Evolutionary conservation across 1,140 invertebrate species (phyloP), one percentile per base, ranked within the genome.

Genomic region (Bilobella aurantiaca): DNA sequence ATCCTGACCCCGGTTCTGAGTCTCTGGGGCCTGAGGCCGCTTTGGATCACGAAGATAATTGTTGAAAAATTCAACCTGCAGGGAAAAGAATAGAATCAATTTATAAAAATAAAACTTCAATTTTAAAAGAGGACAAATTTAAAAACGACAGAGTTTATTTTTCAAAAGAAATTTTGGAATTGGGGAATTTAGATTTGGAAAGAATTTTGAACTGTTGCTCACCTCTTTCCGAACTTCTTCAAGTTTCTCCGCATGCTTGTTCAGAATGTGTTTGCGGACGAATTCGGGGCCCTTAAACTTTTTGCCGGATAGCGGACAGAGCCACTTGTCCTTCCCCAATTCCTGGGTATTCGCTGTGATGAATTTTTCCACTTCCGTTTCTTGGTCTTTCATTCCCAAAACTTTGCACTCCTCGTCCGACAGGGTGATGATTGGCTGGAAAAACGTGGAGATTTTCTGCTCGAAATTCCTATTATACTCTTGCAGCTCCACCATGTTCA

Each of bases 231-330:
- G 90, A 0, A 98, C 95, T 79, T 98, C 93, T 23, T 97, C 91
- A 25, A 99, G 86, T 79, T 98, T 97, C 73, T 99, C 96, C 0
- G 78, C 85, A 75, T 99, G 95, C 75, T 99, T 99, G 76, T 97
- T 98, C 71, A 93, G 90, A 49, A 99, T 96, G 76, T 99, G 96
- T 76, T 99, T 99, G 32, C 93, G 86, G 16, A 99, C 95, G 79
- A 98, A 99, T 75, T 99, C 96, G 0, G 96, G 94, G 0, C 95
- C 96, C 78, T 98, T 99, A 78, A 99, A 99, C 76, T 99, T 99
- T 76, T 99, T 99, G 0, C 95, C 96, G 65, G 93, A 97, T 0
- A 99, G 80, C 0, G 96, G 96, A 81, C 96, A 99, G 28, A 99
- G 77, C 95, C 96, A 99, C 74, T 98, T 99, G 75, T 98, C 96